Conservation (phyloP, 2,888 invertebrate genomes). For the Drosophila stalkeri region DNA sequence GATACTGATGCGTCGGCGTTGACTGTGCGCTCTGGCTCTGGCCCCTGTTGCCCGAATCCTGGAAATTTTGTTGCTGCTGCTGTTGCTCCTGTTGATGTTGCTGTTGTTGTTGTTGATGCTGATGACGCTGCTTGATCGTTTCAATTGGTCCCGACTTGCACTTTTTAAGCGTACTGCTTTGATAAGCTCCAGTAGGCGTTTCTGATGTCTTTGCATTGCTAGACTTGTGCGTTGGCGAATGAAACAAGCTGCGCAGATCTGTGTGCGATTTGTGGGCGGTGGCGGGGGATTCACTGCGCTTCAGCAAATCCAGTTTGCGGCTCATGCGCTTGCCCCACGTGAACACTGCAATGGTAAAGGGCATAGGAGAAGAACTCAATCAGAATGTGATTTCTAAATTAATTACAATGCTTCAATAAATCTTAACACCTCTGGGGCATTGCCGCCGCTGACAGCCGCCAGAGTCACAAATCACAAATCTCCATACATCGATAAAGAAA, state of each 20-base stretch:
- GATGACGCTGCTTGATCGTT: constrained; percentile 81
- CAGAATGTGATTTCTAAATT: constrained; percentile 64
- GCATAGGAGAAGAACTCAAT: constrained; percentile 35
- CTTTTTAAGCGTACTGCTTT: constrained; percentile 85
- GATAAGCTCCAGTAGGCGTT: constrained; percentile 51
- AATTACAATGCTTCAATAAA: constrained; percentile 78
- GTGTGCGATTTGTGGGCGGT: constrained; percentile 86
- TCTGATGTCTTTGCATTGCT: constrained; percentile 58
- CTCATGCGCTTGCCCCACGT: constrained; percentile 93
- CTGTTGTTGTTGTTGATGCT: constrained; percentile 48
- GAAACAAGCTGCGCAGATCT: constrained; percentile 85
- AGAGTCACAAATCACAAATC: constrained; percentile 13
- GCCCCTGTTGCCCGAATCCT: constrained; percentile 38
- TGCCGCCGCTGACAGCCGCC: constrained; percentile 26
- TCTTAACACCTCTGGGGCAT: constrained; percentile 70
- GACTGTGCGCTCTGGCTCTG: constrained; percentile 61
- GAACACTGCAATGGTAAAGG: constrained; percentile 86
- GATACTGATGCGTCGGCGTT: constrained; percentile 73
- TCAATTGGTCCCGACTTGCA: constrained; percentile 87
- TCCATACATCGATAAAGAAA: neutral
- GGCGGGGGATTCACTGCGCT: constrained; percentile 86
- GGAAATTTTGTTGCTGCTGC: constrained; percentile 23
- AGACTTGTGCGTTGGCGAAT: constrained; percentile 74
- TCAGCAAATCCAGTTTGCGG: constrained; percentile 90
- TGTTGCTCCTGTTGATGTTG: constrained; percentile 45